Evolutionary conservation across 2,797 vertebrate genomes (phyloP).

Genomic region (Gallirallus australis): DNA sequence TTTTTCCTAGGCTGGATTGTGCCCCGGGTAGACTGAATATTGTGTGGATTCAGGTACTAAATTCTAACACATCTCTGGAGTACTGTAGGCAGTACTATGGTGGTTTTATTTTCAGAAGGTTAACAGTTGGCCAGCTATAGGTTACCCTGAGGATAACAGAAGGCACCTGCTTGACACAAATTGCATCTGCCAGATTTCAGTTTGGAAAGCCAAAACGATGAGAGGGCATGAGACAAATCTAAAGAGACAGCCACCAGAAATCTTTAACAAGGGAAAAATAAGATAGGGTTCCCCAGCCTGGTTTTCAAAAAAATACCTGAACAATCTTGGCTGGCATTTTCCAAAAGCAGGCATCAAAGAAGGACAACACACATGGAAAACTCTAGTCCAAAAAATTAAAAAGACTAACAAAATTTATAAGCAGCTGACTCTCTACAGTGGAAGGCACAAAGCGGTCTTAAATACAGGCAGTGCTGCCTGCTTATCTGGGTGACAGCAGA

Average conservation of each 20-base stretch:
- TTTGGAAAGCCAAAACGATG: slow-evolving; percentile 12
- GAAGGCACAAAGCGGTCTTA: neutral
- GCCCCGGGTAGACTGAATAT: neutral
- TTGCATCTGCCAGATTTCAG: slow-evolving; percentile 24
- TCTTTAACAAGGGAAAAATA: neutral
- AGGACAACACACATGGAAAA: neutral
- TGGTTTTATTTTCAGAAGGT: slow-evolving; percentile 36
- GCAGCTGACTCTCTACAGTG: neutral
- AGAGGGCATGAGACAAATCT: neutral
- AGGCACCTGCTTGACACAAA: slow-evolving; percentile 41
- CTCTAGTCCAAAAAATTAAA: neutral
- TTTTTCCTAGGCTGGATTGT: neutral
- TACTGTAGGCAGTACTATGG: neutral
- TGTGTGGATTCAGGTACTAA: neutral
- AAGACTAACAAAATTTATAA: neutral
- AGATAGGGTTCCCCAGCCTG: neutral
- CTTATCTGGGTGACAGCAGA: neutral
- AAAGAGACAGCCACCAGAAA: slow-evolving; percentile 6
- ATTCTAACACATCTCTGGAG: neutral
- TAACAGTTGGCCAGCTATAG: slow-evolving; percentile 18
- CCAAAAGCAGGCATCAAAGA: neutral
- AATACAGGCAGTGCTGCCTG: neutral
- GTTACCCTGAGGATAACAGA: slow-evolving; percentile 13
- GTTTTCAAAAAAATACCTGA: slow-evolving; percentile 3
- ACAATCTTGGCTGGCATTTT: neutral